Percentiles rank a stretch among this genome's conserved stretches.
Conservation (phyloP, 2,113 vertebrate genomes). For the Paraplagusia blochii region DNA sequence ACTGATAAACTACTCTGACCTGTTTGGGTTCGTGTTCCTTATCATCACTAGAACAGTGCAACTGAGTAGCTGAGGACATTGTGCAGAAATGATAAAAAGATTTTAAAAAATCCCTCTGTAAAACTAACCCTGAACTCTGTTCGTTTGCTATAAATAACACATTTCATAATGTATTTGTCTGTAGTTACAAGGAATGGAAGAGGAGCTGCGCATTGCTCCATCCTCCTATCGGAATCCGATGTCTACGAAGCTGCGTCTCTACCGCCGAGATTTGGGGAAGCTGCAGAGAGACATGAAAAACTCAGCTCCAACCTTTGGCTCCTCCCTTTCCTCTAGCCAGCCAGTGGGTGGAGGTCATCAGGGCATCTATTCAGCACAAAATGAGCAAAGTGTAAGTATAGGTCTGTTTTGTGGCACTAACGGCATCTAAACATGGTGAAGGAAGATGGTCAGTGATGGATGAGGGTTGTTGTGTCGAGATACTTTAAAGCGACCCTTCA, state of each 20-base stretch:
- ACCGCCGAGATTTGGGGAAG: slow-evolving; percentile 85
- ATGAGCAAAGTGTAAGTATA: slow-evolving; percentile 84
- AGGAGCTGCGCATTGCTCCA: slow-evolving; percentile 86
- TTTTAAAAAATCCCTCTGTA: too few relatives aligned
- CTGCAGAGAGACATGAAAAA: slow-evolving; percentile 87
- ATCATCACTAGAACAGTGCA: too few relatives aligned
- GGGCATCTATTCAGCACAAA: slow-evolving; percentile 79
- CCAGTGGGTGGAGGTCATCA: slow-evolving; percentile 67
- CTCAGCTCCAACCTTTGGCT: slow-evolving; percentile 67
- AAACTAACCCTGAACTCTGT: too few relatives aligned
- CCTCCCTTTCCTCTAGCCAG: slow-evolving; percentile 59
- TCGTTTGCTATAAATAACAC: not conserved
- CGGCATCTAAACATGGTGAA: too few relatives aligned
- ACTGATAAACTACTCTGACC: not conserved
- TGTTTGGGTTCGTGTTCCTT: too few relatives aligned
- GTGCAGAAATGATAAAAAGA: too few relatives aligned
- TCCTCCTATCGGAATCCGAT: slow-evolving; percentile 84
- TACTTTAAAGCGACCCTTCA: too few relatives aligned
- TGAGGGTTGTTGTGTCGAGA: too few relatives aligned
- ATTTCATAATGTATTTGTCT: not conserved
- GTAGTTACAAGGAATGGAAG: slow-evolving; percentile 92
- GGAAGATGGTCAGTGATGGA: too few relatives aligned
- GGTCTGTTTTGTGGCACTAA: too few relatives aligned
- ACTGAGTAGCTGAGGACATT: too few relatives aligned
- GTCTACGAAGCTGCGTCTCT: slow-evolving; percentile 84